Evolutionary conservation across 2,113 vertebrate species (phyloP).

Genomic region (Sphaerodactylus townsendi): DNA sequence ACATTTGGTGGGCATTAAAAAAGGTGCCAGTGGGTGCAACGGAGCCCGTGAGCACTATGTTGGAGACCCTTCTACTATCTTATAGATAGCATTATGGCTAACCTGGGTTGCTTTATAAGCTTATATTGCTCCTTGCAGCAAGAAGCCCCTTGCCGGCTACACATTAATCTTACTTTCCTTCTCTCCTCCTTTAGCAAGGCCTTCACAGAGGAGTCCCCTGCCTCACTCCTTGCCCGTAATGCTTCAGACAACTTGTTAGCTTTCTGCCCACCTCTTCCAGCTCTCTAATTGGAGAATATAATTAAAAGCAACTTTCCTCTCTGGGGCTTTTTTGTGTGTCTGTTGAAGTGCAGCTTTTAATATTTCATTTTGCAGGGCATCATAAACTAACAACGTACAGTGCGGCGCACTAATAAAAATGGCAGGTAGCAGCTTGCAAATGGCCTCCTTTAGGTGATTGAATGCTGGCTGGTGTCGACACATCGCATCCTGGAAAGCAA

Average conservation of each 20-base stretch:
- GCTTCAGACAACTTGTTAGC: neutral
- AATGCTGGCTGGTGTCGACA: neutral
- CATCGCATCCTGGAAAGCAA: neutral
- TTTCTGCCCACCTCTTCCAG: neutral
- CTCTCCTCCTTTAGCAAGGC: neutral
- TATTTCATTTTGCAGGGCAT: neutral
- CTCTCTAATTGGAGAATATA: neutral
- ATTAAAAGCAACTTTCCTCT: neutral
- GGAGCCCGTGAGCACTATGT: no score
- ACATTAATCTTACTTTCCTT: neutral
- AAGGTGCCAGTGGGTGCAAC: no score
- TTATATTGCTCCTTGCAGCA: no score
- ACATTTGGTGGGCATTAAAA: no score
- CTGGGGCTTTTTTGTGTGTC: neutral
- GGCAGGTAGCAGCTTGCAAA: neutral
- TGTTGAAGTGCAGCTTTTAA: neutral
- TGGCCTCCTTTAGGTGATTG: neutral
- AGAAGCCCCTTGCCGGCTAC: neutral
- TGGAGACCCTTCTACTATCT: no score
- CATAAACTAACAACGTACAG: neutral
- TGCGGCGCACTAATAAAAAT: constrained; percentile 12
- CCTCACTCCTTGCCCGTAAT: neutral
- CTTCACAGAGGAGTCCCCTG: neutral
- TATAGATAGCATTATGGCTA: neutral
- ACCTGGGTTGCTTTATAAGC: no score